Evolutionary conservation across 2,797 vertebrate genomes (phyloP).

Genomic region (Pseudochirops cupreus): DNA sequence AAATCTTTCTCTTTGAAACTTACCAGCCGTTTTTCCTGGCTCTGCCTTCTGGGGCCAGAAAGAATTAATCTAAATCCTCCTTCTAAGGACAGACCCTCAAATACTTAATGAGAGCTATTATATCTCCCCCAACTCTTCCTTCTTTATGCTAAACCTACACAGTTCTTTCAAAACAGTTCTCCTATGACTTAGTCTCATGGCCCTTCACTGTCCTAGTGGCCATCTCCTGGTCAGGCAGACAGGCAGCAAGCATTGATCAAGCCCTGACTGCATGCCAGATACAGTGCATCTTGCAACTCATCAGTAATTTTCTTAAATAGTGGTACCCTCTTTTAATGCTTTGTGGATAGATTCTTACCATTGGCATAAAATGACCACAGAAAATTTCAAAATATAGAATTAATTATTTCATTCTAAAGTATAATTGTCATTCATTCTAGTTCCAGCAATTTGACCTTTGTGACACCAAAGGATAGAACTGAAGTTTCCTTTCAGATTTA

Average conservation of each 20-base stretch:
- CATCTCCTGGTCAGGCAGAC: background rate
- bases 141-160: background rate
- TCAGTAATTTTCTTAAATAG: background rate
- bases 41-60: background rate
- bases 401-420: constrained; percentile 15
- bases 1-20: background rate
- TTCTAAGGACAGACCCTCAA: background rate
- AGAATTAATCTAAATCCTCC: background rate
- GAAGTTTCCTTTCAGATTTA: constrained; percentile 8
- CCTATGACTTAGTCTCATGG: background rate
- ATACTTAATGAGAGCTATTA: background rate
- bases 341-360: constrained; percentile 13
- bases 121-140: background rate
- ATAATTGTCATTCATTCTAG: background rate
- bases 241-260: background rate
- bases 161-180: background rate
- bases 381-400: constrained; percentile 1
- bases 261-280: background rate
- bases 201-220: background rate
- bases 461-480: constrained; percentile 19
- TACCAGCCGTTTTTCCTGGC: background rate
- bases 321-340: background rate
- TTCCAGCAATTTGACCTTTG: constrained; percentile 22
- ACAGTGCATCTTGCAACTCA: background rate
- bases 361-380: background rate